Percentiles rank a stretch among this genome's conserved stretches.
phyloP scores from a whole-genome alignment of 2,113 vertebrate genomes.

The Elgaria multicarinata region DNA sequence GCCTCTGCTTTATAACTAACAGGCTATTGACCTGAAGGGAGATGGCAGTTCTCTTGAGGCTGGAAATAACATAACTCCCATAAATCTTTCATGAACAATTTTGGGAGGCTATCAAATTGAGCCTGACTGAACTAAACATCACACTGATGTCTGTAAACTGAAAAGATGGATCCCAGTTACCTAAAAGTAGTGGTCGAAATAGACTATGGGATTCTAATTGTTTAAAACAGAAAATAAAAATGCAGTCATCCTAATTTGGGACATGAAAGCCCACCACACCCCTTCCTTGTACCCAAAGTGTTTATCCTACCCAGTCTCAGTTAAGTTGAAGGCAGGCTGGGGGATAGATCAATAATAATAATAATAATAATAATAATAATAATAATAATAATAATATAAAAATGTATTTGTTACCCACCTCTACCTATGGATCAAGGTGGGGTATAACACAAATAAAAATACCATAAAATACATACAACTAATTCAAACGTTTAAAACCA shows the following conservation, averaged over 20 bases:
- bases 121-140: background rate
- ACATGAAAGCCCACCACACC: background rate
- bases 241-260: background rate
- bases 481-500: no score
- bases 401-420: no score
- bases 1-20: background rate
- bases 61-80: conserved; percentile 8
- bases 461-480: no score
- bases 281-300: background rate
- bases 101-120: conserved; percentile 28
- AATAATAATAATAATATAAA: no score
- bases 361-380: no score
- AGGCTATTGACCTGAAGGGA: conserved; percentile 15
- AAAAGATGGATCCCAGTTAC: background rate
- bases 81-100: conserved; percentile 15
- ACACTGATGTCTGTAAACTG: background rate
- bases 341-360: no score
- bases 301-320: background rate
- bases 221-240: conserved; percentile 1
- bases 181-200: background rate
- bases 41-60: conserved; percentile 22
- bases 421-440: no score
- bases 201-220: background rate
- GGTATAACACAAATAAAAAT: no score
- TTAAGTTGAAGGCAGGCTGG: background rate